Conservation (phyloP, 2,888 invertebrate genomes). For the Acronicta leporina region DNA sequence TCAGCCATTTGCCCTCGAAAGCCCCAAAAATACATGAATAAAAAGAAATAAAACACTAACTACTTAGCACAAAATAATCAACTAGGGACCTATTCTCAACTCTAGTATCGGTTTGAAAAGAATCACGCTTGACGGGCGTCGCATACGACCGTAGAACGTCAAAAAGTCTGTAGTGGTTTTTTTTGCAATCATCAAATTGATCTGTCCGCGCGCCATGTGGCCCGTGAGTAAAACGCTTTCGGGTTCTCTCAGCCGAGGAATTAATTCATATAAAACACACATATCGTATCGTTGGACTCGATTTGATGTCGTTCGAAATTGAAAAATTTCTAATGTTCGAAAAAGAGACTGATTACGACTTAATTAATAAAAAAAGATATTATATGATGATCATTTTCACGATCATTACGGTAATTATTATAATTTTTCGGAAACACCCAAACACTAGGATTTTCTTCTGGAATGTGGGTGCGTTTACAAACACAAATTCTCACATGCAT, state of each 20-base stretch:
- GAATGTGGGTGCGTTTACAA: too few relatives aligned
- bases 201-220: conserved; percentile 88
- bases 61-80: conserved; percentile 52
- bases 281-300: conserved; percentile 68
- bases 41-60: conserved; percentile 28
- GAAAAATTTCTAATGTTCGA: conserved; percentile 44
- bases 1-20: background rate
- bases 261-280: conserved; percentile 88
- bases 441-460: too few relatives aligned
- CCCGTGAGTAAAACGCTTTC: conserved; percentile 87
- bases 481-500: too few relatives aligned
- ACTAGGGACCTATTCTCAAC: conserved; percentile 47
- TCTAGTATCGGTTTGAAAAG: conserved; percentile 64
- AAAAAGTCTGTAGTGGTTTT: conserved; percentile 81
- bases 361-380: too few relatives aligned
- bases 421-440: too few relatives aligned
- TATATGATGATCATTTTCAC: background rate
- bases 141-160: conserved; percentile 75
- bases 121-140: conserved; percentile 63
- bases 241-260: conserved; percentile 83
- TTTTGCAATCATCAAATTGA: conserved; percentile 89
- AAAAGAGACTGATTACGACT: conserved; percentile 4
- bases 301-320: conserved; percentile 57
- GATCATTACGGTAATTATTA: too few relatives aligned
- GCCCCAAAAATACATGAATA: conserved; percentile 4